phyloP scores from a whole-genome alignment of 2,113 vertebrate genomes.

The rabbit (Oryctolagus cuniculus) region mOryCun1.1 NC_091435.1:154351501-154352000 shows the following conservation, averaged over 20 bases:
- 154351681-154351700: neutral
- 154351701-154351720: neutral
- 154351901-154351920: neutral
- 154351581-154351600: neutral
- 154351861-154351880: neutral
- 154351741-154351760: neutral
- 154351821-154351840: neutral
- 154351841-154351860: neutral
- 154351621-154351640: neutral
- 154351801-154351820: neutral
- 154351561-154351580: neutral
- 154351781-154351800: neutral
- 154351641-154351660: neutral
- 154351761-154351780: neutral
- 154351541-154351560: fast-evolving
- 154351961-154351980: neutral
- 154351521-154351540: neutral
- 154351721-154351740: neutral
- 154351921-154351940: neutral
- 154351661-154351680: neutral
- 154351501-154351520: neutral
- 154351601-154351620: neutral
- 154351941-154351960: neutral
- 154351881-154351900: neutral
- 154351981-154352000: neutral